phyloP scores from a whole-genome alignment of 2,888 invertebrate genomes.

The Fissipunctia ypsillon region DNA sequence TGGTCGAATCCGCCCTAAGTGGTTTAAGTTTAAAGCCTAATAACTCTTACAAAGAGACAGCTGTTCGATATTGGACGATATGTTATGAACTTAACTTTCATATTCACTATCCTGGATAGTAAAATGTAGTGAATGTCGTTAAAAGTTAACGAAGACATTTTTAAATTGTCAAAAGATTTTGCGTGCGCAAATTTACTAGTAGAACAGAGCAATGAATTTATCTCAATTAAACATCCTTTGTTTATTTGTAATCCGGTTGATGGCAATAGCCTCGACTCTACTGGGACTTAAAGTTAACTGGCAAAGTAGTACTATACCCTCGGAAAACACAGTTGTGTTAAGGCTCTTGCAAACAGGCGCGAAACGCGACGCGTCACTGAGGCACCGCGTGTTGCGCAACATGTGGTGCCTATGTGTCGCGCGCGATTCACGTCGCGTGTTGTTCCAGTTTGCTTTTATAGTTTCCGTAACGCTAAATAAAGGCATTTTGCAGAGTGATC shows the following conservation, averaged over 20 bases:
- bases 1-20: too few species aligned
- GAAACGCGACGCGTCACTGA: too few species aligned
- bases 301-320: too few species aligned
- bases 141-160: slow-evolving; percentile 4
- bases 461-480: background rate
- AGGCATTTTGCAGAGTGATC: slow-evolving; percentile 92
- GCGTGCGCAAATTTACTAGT: background rate
- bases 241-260: background rate
- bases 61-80: background rate
- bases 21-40: background rate
- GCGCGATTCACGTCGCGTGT: too few species aligned
- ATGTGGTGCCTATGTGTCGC: too few species aligned
- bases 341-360: too few species aligned
- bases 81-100: background rate
- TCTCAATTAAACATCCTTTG: background rate
- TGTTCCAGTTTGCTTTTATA: too few species aligned
- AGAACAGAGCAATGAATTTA: background rate
- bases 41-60: background rate
- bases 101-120: background rate
- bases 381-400: too few species aligned
- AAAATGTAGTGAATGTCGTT: background rate
- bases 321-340: too few species aligned
- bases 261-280: background rate
- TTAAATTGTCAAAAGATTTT: background rate
- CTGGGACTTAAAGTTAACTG: background rate